Evolutionary conservation across 23 tunicate species (phyloP), one percentile per base, ranked within the genome.

Genomic region (Clavelina lepadiformis): DNA sequence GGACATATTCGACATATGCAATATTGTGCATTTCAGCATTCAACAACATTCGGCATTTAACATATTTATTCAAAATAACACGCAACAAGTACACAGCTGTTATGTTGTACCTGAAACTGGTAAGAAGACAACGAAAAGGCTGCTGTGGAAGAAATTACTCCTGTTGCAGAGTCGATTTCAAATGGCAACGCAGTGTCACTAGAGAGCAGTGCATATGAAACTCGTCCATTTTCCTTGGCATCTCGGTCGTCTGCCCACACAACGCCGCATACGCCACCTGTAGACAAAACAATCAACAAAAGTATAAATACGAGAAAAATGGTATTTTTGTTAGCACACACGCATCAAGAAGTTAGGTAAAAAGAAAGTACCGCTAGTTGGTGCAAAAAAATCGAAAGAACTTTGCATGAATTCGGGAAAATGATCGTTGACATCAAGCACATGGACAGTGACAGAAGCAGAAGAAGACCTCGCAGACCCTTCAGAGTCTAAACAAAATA

Each of bases 231-330:
- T 7, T 28, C 37, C 3, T 81, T 85, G 18, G 20, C n/a, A 65
- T 86, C 95, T 11, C 32, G 36, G 51, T 86, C 95, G 5, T 22
- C 58, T 2, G 95, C 95, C 33, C 15, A 62, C 7, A 65, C 72
- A 54, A 65, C 82, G 38, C 82, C 82, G 38, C 82, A 76, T 0
- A 34, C 8, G 29, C 49, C 36, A 66, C 47, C 47, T n/a, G n/a
- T n/a, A n/a, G n/a, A n/a, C n/a, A n/a, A n/a, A n/a, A n/a, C n/a
- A n/a, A n/a, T n/a, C n/a, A n/a, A n/a, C n/a, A n/a, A n/a, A n/a
- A n/a, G n/a, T n/a, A n/a, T n/a, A n/a, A n/a, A n/a, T n/a, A n/a
- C n/a, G n/a, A n/a, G n/a, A n/a, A n/a, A n/a, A n/a, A n/a, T n/a
- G n/a, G n/a, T n/a, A n/a, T n/a, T n/a, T n/a, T n/a, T n/a, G n/a